Conservation (phyloP, 2,797 vertebrate species). For the Pogonophryne albipinna region DNA sequence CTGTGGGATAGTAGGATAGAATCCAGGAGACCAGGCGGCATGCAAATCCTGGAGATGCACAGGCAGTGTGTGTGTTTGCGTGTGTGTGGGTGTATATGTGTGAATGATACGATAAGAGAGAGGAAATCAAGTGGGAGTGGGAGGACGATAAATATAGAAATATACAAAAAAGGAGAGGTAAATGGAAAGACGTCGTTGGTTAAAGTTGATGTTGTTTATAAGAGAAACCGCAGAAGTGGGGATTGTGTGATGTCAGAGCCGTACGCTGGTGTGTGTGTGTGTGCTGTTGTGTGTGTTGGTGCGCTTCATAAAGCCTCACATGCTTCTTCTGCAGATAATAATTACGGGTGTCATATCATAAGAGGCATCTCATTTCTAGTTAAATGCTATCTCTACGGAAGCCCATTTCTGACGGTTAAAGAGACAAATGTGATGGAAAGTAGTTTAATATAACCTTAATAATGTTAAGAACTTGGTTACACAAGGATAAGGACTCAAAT, state of each 20-base stretch:
- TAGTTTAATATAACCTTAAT: too few relatives aligned
- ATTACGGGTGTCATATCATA: background rate
- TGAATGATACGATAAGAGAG: constrained; percentile 26
- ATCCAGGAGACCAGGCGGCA: constrained; percentile 43
- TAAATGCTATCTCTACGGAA: too few relatives aligned
- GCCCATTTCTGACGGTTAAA: too few relatives aligned
- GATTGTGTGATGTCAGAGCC: constrained; percentile 19
- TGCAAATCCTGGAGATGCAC: constrained; percentile 66
- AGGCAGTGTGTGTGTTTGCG: constrained; percentile 37
- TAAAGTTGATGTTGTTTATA: constrained; percentile 39
- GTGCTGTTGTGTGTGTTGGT: background rate
- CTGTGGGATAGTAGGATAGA: constrained; percentile 72
- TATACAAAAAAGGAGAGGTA: constrained; percentile 22
- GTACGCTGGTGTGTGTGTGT: background rate
- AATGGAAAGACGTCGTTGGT: constrained; percentile 53
- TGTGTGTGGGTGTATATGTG: background rate
- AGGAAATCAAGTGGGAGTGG: constrained; percentile 52
- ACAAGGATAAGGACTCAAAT: too few relatives aligned
- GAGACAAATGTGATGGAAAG: too few relatives aligned
- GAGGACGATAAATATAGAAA: constrained; percentile 29
- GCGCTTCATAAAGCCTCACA: background rate
- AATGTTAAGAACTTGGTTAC: too few relatives aligned
- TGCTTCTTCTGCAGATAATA: background rate
- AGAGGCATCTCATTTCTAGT: background rate
- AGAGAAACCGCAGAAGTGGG: constrained; percentile 18